Percentiles rank a stretch among this genome's conserved stretches.
phyloP scores from a whole-genome alignment of 2,888 invertebrate genomes.

The Nephrotoma flavescens region DNA sequence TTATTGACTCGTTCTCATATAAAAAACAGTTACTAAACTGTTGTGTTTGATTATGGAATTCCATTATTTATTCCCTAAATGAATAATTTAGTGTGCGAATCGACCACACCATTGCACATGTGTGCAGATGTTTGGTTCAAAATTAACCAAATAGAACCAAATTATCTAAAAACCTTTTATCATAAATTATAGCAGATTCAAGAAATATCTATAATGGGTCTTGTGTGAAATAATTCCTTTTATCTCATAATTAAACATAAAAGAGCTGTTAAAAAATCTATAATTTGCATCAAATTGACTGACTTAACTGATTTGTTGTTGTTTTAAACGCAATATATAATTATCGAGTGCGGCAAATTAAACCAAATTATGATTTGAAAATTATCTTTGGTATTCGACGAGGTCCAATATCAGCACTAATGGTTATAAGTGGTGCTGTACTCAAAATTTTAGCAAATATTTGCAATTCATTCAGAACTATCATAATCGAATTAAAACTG shows the following conservation, averaged over 20 bases:
- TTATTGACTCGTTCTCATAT: too few species aligned
- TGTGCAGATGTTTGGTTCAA: neutral
- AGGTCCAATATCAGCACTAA: neutral
- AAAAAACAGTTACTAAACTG: too few species aligned
- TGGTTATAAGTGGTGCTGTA: neutral
- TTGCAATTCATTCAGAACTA: neutral
- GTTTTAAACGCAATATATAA: neutral
- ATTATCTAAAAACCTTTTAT: too few species aligned
- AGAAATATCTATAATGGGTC: too few species aligned
- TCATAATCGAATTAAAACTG: neutral
- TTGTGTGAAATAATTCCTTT: neutral
- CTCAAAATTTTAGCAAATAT: neutral
- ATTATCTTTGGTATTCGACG: neutral
- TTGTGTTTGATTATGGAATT: neutral
- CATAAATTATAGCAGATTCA: too few species aligned
- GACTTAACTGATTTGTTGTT: neutral
- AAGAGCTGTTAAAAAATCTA: neutral
- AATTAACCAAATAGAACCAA: neutral
- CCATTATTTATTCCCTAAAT: neutral
- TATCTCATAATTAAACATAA: neutral
- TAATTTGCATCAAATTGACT: neutral
- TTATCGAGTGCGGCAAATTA: neutral
- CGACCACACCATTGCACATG: neutral
- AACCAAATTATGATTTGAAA: neutral
- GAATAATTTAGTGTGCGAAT: neutral